Evolutionary conservation across 2,113 vertebrate genomes (phyloP).

Genomic region (Dendrocopos noguchii): DNA sequence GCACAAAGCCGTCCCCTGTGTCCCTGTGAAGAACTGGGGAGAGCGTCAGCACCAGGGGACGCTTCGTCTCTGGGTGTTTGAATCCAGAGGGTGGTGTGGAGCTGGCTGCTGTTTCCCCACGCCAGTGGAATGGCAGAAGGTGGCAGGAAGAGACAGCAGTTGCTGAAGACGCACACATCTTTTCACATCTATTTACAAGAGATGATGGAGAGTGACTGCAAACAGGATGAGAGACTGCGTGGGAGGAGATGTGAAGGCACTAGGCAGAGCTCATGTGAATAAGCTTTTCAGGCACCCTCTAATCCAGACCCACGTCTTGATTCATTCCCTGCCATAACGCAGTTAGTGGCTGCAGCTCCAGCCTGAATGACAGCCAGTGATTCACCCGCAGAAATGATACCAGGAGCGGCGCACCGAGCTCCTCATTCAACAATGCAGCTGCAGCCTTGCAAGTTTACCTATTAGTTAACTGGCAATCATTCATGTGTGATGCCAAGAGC

Average conservation of each 20-base stretch:
- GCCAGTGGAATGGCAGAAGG: fast-evolving
- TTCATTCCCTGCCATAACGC: not conserved
- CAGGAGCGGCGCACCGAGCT: not conserved
- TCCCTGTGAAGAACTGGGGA: not conserved
- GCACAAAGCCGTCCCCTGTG: not conserved
- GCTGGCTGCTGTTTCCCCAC: not conserved
- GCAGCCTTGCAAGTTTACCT: not conserved
- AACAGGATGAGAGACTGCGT: not conserved
- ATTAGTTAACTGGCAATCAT: not conserved
- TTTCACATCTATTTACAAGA: not conserved
- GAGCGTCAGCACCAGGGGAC: not conserved
- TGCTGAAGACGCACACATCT: not conserved
- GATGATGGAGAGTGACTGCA: not conserved
- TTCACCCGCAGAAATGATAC: not conserved
- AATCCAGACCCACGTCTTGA: not conserved
- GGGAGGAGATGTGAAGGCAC: not conserved
- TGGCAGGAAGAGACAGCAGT: not conserved
- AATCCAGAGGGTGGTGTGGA: not conserved
- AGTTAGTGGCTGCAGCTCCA: not conserved
- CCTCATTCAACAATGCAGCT: not conserved
- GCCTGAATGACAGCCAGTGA: slow-evolving; percentile 5
- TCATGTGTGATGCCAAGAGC: not conserved
- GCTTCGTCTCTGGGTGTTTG: not conserved
- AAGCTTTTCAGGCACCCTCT: not conserved
- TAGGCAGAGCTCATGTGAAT: not conserved